These are phyloP conservation scores for Odontocerum albicorne DNA, from an alignment of 2,888 invertebrate genomes.

Conservation along the genomic window DNA sequence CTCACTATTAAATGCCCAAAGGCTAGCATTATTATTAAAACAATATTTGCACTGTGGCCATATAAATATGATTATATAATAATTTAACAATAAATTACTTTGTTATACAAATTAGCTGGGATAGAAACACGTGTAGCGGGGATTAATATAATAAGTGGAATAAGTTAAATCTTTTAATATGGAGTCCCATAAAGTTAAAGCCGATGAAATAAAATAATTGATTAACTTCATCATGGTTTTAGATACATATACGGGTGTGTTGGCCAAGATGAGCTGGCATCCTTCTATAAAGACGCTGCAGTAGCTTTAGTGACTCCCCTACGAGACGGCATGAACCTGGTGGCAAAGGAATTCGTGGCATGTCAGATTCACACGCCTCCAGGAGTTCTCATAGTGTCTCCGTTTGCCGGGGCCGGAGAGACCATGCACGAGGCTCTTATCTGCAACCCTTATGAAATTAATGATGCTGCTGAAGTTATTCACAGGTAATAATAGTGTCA, in stretches of 20 bases:
- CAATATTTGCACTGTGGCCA: too few relatives aligned
- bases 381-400: slow-evolving; percentile 85
- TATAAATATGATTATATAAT: too few relatives aligned
- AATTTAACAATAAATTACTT: too few relatives aligned
- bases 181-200: too few relatives aligned
- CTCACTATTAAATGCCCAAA: too few relatives aligned
- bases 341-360: slow-evolving; percentile 91
- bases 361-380: slow-evolving; percentile 86
- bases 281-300: slow-evolving; percentile 83
- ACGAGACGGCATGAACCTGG: slow-evolving; percentile 89
- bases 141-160: too few relatives aligned
- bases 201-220: too few relatives aligned
- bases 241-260: slow-evolving; percentile 86
- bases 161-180: too few relatives aligned
- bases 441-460: slow-evolving; percentile 87
- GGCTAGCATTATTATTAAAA: too few relatives aligned
- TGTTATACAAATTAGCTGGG: too few relatives aligned
- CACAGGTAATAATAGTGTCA: slow-evolving; percentile 58
- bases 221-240: slow-evolving; percentile 16
- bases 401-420: slow-evolving; percentile 90
- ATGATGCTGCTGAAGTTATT: slow-evolving; percentile 84
- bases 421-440: slow-evolving; percentile 92
- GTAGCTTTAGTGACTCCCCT: slow-evolving; percentile 87
- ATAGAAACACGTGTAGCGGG: too few relatives aligned
- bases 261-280: slow-evolving; percentile 82